phyloP scores from a whole-genome alignment of 2,113 vertebrate genomes.

The Mionectes macconnelli region DNA sequence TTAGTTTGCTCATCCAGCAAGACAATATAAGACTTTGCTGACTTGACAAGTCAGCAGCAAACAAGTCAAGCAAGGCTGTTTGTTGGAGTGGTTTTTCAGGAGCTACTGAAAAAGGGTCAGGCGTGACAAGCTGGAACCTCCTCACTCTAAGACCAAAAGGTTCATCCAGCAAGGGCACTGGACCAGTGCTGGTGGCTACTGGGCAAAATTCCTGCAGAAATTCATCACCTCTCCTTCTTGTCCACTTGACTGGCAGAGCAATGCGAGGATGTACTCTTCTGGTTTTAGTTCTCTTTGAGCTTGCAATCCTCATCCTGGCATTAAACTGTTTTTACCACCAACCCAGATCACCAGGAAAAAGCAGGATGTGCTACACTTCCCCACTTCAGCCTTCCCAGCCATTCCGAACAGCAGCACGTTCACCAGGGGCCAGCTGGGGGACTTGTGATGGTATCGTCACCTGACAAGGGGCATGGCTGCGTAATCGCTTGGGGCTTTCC shows the following conservation, averaged over 20 bases:
- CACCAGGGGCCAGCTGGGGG: neutral
- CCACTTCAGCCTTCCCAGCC: neutral
- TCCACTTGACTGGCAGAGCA: neutral
- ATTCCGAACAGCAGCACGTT: neutral
- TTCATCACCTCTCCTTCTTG: neutral
- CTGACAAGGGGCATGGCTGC: neutral
- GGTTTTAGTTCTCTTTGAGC: neutral
- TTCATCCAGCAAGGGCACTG: neutral
- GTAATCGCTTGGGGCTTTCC: neutral
- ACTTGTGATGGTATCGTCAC: neutral
- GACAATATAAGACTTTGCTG: neutral
- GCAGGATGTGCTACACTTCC: neutral
- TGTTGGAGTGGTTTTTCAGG: neutral
- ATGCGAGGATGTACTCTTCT: fast-evolving
- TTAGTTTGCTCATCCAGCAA: neutral
- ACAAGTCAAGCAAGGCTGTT: neutral
- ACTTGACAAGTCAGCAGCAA: neutral
- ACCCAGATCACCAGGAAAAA: neutral
- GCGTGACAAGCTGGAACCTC: neutral
- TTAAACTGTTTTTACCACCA: neutral
- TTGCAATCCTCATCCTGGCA: neutral
- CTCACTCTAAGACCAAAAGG: fast-evolving
- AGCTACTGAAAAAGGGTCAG: neutral
- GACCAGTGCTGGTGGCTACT: neutral
- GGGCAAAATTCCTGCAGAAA: neutral